These are phyloP conservation scores for Pelodytes ibericus DNA, from an alignment of 2,797 vertebrate species.

Conservation along the genomic window DNA sequence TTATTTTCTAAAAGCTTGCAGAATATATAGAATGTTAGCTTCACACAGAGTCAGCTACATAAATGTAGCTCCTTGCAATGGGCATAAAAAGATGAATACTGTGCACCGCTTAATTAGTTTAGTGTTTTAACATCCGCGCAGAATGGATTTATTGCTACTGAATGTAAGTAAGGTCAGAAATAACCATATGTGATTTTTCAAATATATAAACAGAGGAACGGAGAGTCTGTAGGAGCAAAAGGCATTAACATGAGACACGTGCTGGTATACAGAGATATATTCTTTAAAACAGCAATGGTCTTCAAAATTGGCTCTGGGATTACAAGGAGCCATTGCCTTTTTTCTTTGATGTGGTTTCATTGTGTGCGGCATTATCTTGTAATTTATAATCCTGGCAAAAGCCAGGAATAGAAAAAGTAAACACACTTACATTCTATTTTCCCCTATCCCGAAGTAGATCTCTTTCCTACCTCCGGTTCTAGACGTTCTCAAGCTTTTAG, in stretches of 20 bases:
- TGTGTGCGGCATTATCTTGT: conserved; percentile 31
- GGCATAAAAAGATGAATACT: conserved; percentile 21
- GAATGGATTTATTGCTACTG: conserved; percentile 45
- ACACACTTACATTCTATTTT: conserved; percentile 57
- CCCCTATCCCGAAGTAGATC: conserved; percentile 51
- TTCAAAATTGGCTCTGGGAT: conserved; percentile 53
- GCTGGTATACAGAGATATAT: conserved; percentile 25
- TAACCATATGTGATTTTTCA: conserved; percentile 49
- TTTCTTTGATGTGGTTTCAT: conserved; percentile 44
- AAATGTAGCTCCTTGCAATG: conserved; percentile 1
- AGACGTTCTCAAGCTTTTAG: conserved; percentile 57
- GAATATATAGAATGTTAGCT: conserved; percentile 22
- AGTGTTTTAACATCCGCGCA: conserved; percentile 29
- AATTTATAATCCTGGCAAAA: conserved; percentile 63
- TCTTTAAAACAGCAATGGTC: conserved; percentile 51
- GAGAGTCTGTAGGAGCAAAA: conserved; percentile 51
- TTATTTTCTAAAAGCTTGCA: conserved; percentile 11
- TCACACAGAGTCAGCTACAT: conserved; percentile 8
- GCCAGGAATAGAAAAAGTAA: conserved; percentile 58
- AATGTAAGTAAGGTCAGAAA: conserved; percentile 47
- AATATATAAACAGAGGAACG: conserved; percentile 55
- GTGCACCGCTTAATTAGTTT: conserved; percentile 26
- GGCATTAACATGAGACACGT: conserved; percentile 53
- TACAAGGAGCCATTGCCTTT: conserved; percentile 31
- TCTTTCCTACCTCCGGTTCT: conserved; percentile 36